Evolutionary conservation across 2,888 invertebrate species (phyloP).

Genomic region (Blastobasis adustella): DNA sequence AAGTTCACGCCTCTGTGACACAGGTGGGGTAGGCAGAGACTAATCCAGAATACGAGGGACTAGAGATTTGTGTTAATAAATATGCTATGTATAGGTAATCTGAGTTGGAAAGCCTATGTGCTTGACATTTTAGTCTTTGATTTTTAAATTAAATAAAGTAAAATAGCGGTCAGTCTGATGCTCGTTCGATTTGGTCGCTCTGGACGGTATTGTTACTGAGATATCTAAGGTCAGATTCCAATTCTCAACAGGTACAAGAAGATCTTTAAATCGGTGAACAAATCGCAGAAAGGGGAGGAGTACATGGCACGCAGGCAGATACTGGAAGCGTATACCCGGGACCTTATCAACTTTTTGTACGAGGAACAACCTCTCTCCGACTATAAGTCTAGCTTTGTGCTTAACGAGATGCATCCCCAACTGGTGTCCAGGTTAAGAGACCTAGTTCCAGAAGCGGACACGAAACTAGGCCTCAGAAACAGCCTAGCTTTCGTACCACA

Average conservation of each 20-base stretch:
- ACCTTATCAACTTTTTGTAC: slow-evolving; percentile 53
- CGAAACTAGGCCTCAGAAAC: slow-evolving; percentile 45
- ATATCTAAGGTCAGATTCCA: no score
- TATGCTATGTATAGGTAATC: no score
- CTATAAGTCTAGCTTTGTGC: slow-evolving; percentile 38
- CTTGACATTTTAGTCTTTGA: no score
- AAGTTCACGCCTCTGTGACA: no score
- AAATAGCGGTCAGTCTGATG: no score
- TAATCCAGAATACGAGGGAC: no score
- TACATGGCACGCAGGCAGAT: slow-evolving; percentile 27
- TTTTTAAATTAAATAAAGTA: no score
- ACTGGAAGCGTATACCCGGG: slow-evolving; percentile 40
- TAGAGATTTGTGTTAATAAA: no score
- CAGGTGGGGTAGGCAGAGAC: no score
- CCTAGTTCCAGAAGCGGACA: slow-evolving; percentile 41
- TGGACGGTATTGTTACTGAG: no score
- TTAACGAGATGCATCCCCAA: slow-evolving; percentile 42
- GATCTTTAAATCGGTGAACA: slow-evolving; percentile 32
- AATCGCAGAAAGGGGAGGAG: slow-evolving; percentile 22
- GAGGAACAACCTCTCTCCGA: slow-evolving; percentile 36
- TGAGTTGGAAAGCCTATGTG: no score
- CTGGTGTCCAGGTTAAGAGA: slow-evolving; percentile 37
- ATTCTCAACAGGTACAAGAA: slow-evolving; percentile 42
- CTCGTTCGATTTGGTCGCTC: no score
- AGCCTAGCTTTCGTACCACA: slow-evolving; percentile 54